Evolutionary conservation across 2,797 vertebrate species (phyloP).

Genomic region (Aphelocoma californica): DNA sequence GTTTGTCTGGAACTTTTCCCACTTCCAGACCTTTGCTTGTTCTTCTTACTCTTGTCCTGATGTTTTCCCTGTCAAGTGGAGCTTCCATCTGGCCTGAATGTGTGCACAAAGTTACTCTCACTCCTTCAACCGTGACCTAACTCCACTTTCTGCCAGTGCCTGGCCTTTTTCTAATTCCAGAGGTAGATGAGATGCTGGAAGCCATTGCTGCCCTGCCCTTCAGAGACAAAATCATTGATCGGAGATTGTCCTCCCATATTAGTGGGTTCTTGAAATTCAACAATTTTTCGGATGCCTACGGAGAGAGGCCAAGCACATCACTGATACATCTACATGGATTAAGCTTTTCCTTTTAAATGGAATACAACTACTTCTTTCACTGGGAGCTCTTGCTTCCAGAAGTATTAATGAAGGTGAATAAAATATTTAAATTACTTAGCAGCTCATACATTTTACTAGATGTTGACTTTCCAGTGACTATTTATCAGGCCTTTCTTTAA

Average conservation of each 20-base stretch:
- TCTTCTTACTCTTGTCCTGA: background rate
- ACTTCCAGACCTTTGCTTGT: background rate
- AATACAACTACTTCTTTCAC: background rate
- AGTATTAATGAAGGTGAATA: conserved; percentile 21
- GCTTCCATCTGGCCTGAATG: background rate
- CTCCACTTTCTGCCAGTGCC: background rate
- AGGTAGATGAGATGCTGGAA: background rate
- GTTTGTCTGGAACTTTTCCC: conserved; percentile 49
- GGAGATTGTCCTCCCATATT: background rate
- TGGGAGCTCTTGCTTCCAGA: background rate
- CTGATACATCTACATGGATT: background rate
- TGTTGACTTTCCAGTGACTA: background rate
- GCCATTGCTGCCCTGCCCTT: background rate
- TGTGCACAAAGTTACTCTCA: background rate
- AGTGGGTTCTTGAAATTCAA: background rate
- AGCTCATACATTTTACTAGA: background rate
- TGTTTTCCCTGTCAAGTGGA: conserved; percentile 42
- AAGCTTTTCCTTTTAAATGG: background rate
- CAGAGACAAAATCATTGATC: background rate
- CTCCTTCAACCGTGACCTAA: background rate
- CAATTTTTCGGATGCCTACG: background rate
- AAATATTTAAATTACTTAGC: conserved; percentile 19
- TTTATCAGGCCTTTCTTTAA: conserved; percentile 26
- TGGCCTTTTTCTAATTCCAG: background rate
- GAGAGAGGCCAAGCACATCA: background rate